Base-by-base conservation (phyloP, 2,797 vertebrate species). In the Spatula versicolor region DNA sequence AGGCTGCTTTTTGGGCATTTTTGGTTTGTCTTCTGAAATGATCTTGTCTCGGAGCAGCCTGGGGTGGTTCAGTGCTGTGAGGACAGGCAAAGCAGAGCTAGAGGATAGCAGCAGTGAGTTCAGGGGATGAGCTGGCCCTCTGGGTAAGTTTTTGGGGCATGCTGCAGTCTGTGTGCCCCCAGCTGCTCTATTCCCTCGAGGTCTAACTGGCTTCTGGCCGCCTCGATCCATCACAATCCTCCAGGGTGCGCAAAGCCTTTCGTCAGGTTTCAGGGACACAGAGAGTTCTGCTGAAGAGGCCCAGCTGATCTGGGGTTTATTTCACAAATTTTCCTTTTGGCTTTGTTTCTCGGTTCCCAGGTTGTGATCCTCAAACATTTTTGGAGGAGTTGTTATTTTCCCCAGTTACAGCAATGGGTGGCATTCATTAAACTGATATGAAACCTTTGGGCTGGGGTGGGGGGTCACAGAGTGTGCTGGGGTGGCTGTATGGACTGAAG, bases 241-340 rank as follows among this genome's bases (percentile, higher is more conserved):
- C 46, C 67, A 46, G 63, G 79, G 79, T 77, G 92, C 80, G 22
- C 95, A 89, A 75, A 87, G 82, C 75, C 59, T 67, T 94, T 73
- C 73, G 72, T 89, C 68, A 87, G 71, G 75, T 60, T 83, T 69
- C 43, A 90, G 76, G 58, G 39, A 83, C 48, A 91, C 31, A 37
- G 22, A n/a, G 22, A 18, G 78, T 90, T 75, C 55, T 76, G 74
- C 33, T 62, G 46, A 84, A 67, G 46, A 59, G 35, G 16, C 58
- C 59, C 11, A 1, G 58, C 76, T 90, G 50, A 58, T 62, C 26
- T 37, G 43, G 46, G 18, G 5, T 56, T 92, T 84, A 41, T 90
- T 93, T 95, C 69, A 75, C 6, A 6, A 23, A 80, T 90, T 91
- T 75, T 88, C 21, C 39, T 88, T 64, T 25, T 35, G 46, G 26